Evolutionary conservation across 2,797 vertebrate species (phyloP).

Genomic region (Spea hammondii): DNA sequence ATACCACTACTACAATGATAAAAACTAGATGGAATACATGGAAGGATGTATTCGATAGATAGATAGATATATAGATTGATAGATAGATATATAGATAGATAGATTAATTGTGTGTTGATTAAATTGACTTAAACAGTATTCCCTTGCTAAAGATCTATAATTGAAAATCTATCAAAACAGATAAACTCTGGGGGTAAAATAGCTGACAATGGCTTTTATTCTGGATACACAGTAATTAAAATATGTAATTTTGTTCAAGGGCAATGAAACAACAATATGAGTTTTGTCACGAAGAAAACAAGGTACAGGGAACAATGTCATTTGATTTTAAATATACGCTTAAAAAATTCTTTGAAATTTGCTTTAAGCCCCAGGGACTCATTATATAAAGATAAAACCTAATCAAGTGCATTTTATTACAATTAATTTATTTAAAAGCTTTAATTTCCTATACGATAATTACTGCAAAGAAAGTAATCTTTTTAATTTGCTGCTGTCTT

Average conservation of each 20-base stretch:
- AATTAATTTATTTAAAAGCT: conserved; percentile 47
- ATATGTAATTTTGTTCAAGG: conserved; percentile 3
- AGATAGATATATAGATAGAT: no score
- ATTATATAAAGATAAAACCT: conserved; percentile 44
- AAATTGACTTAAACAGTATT: no score
- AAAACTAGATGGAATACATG: no score
- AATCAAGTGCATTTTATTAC: conserved; percentile 43
- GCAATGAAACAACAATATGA: neutral
- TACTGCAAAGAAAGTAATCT: conserved; percentile 38
- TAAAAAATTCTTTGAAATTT: conserved; percentile 29
- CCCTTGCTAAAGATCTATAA: neutral
- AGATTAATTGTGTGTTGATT: no score
- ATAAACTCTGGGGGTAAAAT: conserved; percentile 8
- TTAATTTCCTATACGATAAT: conserved; percentile 42
- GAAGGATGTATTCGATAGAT: no score
- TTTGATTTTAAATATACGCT: conserved; percentile 12
- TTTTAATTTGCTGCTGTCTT: conserved; percentile 43
- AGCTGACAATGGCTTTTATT: conserved; percentile 23
- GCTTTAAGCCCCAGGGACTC: conserved; percentile 28
- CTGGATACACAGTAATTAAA: conserved; percentile 13
- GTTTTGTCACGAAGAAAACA: conserved; percentile 2
- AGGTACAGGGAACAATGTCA: conserved; percentile 1
- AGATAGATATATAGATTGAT: no score
- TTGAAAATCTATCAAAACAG: neutral
- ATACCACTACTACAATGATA: no score